Evolutionary conservation across 1,140 invertebrate species (phyloP).

Genomic region (Orchestia grillus): DNA sequence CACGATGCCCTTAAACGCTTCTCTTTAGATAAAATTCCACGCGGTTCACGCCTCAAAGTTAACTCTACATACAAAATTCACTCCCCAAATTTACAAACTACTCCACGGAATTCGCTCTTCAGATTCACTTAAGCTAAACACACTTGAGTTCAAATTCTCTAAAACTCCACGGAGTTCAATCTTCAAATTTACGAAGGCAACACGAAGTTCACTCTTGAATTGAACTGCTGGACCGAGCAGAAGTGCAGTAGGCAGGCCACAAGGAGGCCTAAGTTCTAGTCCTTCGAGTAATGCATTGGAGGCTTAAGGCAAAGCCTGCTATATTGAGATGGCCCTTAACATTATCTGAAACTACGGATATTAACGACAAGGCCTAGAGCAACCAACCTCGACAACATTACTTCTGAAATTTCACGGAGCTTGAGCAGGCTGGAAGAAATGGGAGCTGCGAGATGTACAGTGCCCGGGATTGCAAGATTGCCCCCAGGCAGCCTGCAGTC

Average conservation of each 20-base stretch:
- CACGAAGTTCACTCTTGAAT: background rate
- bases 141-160: too few species aligned
- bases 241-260: background rate
- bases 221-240: background rate
- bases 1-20: too few species aligned
- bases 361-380: background rate
- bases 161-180: background rate
- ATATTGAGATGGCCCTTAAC: slow-evolving; percentile 9
- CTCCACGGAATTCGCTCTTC: too few species aligned
- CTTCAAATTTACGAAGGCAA: background rate
- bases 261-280: background rate
- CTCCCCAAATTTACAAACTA: too few species aligned
- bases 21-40: too few species aligned
- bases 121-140: too few species aligned
- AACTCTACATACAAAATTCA: too few species aligned
- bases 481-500: background rate
- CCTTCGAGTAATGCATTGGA: background rate
- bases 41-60: too few species aligned
- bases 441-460: background rate
- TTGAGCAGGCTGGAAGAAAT: background rate
- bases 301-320: slow-evolving; percentile 4
- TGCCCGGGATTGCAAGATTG: background rate
- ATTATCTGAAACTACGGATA: slow-evolving; percentile 35
- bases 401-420: slow-evolving; percentile 29
- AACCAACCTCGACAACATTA: slow-evolving; percentile 1